These are phyloP conservation scores for Myioborus miniatus DNA, from an alignment of 2,797 vertebrate species.

Conservation along the genomic window DNA sequence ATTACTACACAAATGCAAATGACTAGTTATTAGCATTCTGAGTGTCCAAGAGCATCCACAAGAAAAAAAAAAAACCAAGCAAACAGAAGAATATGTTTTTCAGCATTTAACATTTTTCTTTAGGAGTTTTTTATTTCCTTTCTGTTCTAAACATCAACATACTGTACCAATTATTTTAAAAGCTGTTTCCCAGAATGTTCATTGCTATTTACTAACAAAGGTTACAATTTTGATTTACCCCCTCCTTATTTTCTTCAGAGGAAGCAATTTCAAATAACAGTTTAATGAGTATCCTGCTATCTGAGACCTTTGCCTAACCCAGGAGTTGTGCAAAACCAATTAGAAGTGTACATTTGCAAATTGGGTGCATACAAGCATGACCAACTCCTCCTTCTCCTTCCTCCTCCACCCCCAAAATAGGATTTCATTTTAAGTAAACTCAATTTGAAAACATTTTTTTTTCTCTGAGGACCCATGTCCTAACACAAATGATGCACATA, in stretches of 20 bases:
- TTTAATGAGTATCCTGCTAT: conserved; percentile 55
- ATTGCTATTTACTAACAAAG: conserved; percentile 12
- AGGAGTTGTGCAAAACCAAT: conserved; percentile 33
- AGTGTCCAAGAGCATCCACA: neutral
- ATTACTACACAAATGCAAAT: neutral
- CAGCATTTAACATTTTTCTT: neutral
- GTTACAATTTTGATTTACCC: conserved; percentile 6
- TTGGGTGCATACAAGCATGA: neutral
- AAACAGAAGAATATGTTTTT: neutral
- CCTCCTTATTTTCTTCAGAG: neutral
- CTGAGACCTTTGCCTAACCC: conserved; percentile 37
- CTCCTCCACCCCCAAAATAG: neutral
- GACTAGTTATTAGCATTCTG: neutral
- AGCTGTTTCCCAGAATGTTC: neutral
- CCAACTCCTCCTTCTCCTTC: neutral
- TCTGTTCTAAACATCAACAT: neutral
- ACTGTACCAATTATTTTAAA: conserved; percentile 39
- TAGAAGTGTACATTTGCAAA: conserved; percentile 52
- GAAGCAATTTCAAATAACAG: conserved; percentile 20
- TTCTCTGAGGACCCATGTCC: neutral
- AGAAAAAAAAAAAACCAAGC: neutral
- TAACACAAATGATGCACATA: neutral
- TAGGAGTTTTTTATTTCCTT: neutral
- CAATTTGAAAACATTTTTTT: neutral
- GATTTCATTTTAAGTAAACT: neutral